Conservation (phyloP, 2,888 invertebrate genomes). For the Dasypogon diadema region DNA sequence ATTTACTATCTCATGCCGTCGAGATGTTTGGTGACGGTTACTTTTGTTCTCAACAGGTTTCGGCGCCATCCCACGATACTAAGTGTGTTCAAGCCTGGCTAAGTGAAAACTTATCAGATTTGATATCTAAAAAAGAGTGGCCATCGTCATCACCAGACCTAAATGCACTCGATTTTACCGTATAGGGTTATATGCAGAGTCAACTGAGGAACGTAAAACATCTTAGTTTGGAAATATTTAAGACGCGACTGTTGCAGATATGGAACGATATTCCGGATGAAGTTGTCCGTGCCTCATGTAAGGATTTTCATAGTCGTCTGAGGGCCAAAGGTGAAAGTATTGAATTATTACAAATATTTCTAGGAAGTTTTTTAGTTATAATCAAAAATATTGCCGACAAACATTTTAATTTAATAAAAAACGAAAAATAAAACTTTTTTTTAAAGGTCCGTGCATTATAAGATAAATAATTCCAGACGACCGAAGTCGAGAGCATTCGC, state of each 20-base stretch:
- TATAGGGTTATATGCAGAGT: neutral
- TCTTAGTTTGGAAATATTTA: neutral
- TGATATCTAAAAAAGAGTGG: neutral
- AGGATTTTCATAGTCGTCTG: too few relatives aligned
- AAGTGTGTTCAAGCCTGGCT: neutral
- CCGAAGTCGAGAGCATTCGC: too few relatives aligned
- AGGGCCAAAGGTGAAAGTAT: too few relatives aligned
- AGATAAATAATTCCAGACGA: too few relatives aligned
- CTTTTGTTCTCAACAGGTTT: neutral
- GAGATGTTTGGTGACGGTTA: neutral
- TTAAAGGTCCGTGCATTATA: too few relatives aligned
- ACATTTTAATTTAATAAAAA: too few relatives aligned
- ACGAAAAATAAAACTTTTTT: too few relatives aligned
- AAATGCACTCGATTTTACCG: neutral
- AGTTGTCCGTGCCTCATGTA: too few relatives aligned
- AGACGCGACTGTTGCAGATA: neutral
- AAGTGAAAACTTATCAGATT: neutral
- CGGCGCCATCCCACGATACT: neutral
- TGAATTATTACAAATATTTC: too few relatives aligned
- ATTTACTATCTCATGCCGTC: neutral
- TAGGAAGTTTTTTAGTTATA: too few relatives aligned
- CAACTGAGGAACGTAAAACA: neutral
- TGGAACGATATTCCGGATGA: neutral
- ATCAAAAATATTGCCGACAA: too few relatives aligned
- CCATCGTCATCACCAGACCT: neutral